These are phyloP conservation scores for Emys orbicularis DNA, from an alignment of 2,797 vertebrate species.

Conservation along the genomic window DNA sequence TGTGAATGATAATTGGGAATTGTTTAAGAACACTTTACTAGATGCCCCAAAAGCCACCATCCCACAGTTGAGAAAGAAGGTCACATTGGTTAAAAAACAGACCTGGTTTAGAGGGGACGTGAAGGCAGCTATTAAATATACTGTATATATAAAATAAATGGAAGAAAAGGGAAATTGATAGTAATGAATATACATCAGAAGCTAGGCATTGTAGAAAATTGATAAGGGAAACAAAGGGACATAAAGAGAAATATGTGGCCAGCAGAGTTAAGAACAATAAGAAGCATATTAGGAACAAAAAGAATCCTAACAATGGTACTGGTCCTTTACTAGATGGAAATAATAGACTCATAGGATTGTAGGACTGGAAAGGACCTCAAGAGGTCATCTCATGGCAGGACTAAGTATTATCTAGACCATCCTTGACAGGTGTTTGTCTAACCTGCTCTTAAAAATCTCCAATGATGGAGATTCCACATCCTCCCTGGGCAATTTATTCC, in stretches of 20 bases:
- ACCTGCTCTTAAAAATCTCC: too few species aligned
- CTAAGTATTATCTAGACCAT: too few species aligned
- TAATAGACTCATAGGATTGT: background rate
- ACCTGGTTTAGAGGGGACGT: background rate
- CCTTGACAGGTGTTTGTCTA: too few species aligned
- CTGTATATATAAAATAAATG: background rate
- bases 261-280: background rate
- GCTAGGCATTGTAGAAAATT: background rate
- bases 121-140: background rate
- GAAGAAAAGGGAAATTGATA: background rate
- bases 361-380: too few species aligned
- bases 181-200: background rate
- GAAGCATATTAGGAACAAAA: background rate
- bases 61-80: background rate
- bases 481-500: too few species aligned
- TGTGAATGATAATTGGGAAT: background rate
- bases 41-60: background rate
- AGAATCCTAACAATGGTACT: background rate
- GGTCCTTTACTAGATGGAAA: background rate
- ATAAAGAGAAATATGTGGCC: background rate
- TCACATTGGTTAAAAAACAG: background rate
- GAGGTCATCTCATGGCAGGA: too few species aligned
- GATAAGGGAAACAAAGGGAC: background rate
- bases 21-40: background rate
- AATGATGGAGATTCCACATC: too few species aligned